Evolutionary conservation across 2,888 invertebrate genomes (phyloP), one percentile per base, ranked within the genome.

Genomic region (Nomada lathburiana): DNA sequence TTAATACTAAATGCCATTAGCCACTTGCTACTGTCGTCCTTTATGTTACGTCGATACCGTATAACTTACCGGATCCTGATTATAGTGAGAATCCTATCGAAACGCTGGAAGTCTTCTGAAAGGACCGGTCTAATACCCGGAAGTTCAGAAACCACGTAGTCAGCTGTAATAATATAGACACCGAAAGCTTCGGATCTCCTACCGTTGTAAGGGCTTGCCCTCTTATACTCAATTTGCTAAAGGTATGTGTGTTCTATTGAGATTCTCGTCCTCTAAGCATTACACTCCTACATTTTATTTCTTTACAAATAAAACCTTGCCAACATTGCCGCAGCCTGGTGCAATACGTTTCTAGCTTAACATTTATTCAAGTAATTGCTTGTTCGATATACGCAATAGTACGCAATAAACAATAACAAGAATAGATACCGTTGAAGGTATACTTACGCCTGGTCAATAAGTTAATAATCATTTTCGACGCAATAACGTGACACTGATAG

Each of bases 151-250:
- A 7, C 42, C 36, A 13, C 20, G 36, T 20, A 55, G 29, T 20
- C 36, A 23, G 36, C 20, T 36, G 20, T 67, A 42, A 67, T 67
- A 67, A 67, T 55, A 53, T 36, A 23, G 16, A 18, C 42, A 23
- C 9, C 20, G 53, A 42, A 53, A 67, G 55, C 53, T 29, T 53
- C 42, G 36, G 36, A 67, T 55, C 67, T 55, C 67, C 42, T 52
- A 65, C n/a, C 36, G 29, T 67, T 42, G 53, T 16, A 55, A 55
- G 55, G 36, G 23, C 13, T 67, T 55, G 53, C 16, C 36, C 67
- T 26, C 23, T 42, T 67, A 53, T 16, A 29, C 16, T 67, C 67
- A 53, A 67, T 36, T 55, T 55, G 20, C 36, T 23, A 20, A 42
- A 67, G 23, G 5, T 55, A 55, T 64, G 50, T 10, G 3, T 18